Conservation (phyloP, 2,113 vertebrate genomes). For the Gracilinanus agilis region DNA sequence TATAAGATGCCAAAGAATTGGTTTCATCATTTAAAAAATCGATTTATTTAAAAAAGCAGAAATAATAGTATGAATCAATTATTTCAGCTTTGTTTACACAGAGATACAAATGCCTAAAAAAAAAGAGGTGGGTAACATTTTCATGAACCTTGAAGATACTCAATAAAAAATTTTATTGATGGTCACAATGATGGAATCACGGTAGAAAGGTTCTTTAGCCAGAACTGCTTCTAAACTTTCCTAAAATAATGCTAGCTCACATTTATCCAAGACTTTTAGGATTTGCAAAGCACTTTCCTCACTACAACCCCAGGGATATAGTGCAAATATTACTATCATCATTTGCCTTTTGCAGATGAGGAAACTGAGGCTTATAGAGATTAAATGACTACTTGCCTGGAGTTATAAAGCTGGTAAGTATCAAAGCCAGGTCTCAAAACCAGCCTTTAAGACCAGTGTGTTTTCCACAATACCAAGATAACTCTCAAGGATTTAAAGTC, state of each 20-base stretch:
- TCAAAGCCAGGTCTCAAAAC: background rate
- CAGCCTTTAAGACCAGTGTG: background rate
- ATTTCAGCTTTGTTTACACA: background rate
- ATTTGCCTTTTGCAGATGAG: background rate
- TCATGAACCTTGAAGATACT: background rate
- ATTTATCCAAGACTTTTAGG: background rate
- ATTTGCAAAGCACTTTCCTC: background rate
- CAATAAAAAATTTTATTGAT: background rate
- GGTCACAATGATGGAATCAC: background rate
- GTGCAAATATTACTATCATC: background rate
- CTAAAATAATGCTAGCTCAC: background rate
- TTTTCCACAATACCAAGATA: background rate
- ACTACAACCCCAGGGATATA: background rate
- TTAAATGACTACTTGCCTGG: slow-evolving; percentile 2
- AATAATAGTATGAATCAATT: background rate
- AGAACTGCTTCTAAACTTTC: background rate
- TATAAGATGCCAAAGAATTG: background rate
- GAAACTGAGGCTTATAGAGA: background rate
- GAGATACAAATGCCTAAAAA: background rate
- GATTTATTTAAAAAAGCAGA: background rate
- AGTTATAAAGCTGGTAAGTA: background rate
- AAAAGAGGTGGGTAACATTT: background rate
- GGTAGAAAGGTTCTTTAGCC: background rate
- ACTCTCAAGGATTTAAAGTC: background rate
- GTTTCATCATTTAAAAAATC: background rate